A percentile compares a stretch with the other conserved stretches of the same genome.
These are phyloP conservation scores for Mormyrops boulengeri DNA, from an alignment of 2,797 vertebrate species.

Conservation along the genomic window DNA sequence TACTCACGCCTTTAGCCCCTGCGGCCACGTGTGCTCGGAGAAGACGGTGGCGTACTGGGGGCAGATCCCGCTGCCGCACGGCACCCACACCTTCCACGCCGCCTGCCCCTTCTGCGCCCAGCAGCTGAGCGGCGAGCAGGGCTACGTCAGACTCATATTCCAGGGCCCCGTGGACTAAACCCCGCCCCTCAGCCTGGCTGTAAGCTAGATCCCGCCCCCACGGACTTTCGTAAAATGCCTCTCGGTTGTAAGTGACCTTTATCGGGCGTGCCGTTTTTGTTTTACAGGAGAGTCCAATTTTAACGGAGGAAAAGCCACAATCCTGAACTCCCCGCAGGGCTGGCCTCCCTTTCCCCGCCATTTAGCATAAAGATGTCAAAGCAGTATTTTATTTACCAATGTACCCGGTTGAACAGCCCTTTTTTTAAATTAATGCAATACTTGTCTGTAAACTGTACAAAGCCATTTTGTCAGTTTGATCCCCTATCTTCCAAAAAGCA, in stretches of 20 bases:
- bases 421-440: constrained; percentile 17
- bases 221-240: not conserved
- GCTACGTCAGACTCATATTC: constrained; percentile 86
- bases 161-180: constrained; percentile 78
- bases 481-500: not conserved
- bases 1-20: constrained; percentile 82
- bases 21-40: constrained; percentile 90
- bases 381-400: constrained; percentile 23
- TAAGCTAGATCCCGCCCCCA: constrained; percentile 3
- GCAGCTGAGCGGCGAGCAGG: constrained; percentile 72
- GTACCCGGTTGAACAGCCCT: not conserved
- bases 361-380: not conserved
- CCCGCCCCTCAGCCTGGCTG: not conserved
- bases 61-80: constrained; percentile 80
- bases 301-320: not conserved
- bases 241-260: constrained; percentile 21
- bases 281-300: constrained; percentile 19
- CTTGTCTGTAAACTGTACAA: constrained; percentile 17
- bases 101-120: constrained; percentile 91
- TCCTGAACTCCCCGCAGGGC: not conserved
- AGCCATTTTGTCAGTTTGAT: not conserved
- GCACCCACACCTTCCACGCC: constrained; percentile 81
- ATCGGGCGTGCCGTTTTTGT: constrained; percentile 13
- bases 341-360: not conserved
- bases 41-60: constrained; percentile 85